Evolutionary conservation across 92 coral and sea anemone species (phyloP), one percentile per base, ranked within the genome.

Genomic region (Heteractis magnifica): DNA sequence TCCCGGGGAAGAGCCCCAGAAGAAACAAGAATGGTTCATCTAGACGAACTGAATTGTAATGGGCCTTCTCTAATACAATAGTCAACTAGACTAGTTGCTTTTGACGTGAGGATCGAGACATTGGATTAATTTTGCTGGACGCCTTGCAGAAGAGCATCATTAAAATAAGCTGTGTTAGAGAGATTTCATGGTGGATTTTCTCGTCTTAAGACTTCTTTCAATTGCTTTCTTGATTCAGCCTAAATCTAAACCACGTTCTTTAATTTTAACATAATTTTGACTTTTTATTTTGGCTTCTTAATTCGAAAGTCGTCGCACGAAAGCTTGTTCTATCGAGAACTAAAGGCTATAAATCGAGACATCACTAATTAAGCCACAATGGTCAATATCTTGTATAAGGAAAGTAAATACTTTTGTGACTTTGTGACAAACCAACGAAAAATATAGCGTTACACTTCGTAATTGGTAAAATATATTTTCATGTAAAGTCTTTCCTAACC

Each of bases 1-100:
- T 3, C 58, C 81, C 5, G 92, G 52, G 0, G 92, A 84, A 51
- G 95, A 91, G 7, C 16, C 92, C 12, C 85, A 89, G 82, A 88
- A 84, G 81, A 93, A 93, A 84, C 92, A 93, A 80, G 98, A 93
- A 55, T 93, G 98, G 98, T 93, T 71, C 85, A 93, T 93, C 76
- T 93, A 78, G 80, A 48, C 23, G 70, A 18, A 23, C 21, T 62
- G 20, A 4, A 59, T 26, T 68, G 49, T 26, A 23, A n/a, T 68
- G 13, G 10, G 10, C 73, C 23, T 11, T 26, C 23, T 26, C 5
- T 13, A 68, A 68, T 13, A 68, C 23, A 6, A 6, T 26, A 68
- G 13, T 53, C 58, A 53, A 53, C 58, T 8, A 53, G 58, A 53
- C 58, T 53, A 53, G 9, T 53, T 53, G 58, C 58, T 53, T 53